phyloP scores from a whole-genome alignment of 2,888 invertebrate genomes.

The Cephus rjabovi region DNA sequence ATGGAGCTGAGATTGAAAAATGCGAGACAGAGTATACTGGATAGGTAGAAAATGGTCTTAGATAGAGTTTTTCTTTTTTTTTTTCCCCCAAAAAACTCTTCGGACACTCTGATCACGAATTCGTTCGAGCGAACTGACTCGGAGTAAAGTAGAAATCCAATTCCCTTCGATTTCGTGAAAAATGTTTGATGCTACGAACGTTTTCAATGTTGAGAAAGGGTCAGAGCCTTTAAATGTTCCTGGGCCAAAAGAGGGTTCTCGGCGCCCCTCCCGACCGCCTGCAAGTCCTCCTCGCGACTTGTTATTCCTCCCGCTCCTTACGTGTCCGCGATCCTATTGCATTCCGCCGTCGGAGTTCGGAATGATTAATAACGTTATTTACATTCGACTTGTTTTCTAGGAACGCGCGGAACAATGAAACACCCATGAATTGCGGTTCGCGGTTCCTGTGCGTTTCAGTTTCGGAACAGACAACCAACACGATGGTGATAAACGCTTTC shows the following conservation, averaged over 20 bases:
- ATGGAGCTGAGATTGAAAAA: neutral
- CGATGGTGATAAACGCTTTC: neutral
- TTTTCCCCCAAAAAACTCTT: neutral
- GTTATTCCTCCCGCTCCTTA: neutral
- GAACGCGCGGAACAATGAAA: neutral
- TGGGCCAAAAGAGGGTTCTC: too few relatives aligned
- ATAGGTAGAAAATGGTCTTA: neutral
- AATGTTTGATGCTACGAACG: constrained; percentile 31
- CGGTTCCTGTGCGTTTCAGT: neutral
- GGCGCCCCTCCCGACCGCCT: too few relatives aligned
- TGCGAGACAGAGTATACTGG: neutral
- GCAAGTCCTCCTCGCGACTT: too few relatives aligned
- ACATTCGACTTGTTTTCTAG: neutral
- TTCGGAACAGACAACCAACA: neutral
- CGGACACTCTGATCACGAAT: constrained; percentile 43
- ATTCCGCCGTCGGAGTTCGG: neutral
- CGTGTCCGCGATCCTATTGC: neutral
- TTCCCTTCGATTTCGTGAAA: constrained; percentile 32
- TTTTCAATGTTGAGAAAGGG: neutral
- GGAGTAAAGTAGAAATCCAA: constrained; percentile 34
- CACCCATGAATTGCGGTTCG: neutral
- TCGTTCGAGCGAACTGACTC: constrained; percentile 33
- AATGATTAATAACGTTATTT: neutral
- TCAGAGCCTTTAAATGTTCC: too few relatives aligned
- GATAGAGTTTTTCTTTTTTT: neutral